Conservation (phyloP, 2,113 vertebrate genomes). For the Chionodraco myersi region DNA sequence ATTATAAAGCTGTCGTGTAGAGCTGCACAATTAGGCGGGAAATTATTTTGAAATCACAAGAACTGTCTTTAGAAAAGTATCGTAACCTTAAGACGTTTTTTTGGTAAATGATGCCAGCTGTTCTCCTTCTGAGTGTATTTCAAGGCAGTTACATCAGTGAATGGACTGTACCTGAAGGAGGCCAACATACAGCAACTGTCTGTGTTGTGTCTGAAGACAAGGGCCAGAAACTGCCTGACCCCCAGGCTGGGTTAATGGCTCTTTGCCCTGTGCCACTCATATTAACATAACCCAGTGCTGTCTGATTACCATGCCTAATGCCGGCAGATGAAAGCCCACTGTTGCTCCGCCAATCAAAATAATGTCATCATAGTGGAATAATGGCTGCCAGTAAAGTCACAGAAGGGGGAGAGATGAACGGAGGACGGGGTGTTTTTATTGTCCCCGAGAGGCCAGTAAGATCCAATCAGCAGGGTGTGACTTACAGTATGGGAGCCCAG, state of each 20-base stretch:
- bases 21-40: too few species aligned
- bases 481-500: constrained; percentile 53
- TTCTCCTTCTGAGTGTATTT: not conserved
- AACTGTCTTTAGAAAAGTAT: too few species aligned
- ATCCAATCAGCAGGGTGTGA: constrained; percentile 64
- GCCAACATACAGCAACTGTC: not conserved
- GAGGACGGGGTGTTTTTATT: constrained; percentile 59
- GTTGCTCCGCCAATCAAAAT: constrained; percentile 75
- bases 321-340: constrained; percentile 59
- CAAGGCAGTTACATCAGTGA: not conserved
- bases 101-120: not conserved
- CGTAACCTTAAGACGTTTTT: not conserved
- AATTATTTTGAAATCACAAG: too few species aligned
- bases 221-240: constrained; percentile 34
- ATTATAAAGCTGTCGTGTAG: too few species aligned
- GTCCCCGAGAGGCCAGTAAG: constrained; percentile 57
- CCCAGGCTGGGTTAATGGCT: constrained; percentile 49
- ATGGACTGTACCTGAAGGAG: not conserved
- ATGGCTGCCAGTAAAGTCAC: constrained; percentile 54
- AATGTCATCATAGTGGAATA: constrained; percentile 68
- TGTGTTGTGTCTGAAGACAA: constrained; percentile 8
- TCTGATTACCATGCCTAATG: constrained; percentile 73
- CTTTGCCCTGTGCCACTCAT: constrained; percentile 49
- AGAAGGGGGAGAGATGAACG: constrained; percentile 31
- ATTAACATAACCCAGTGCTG: constrained; percentile 60